Conservation (phyloP, 2,888 invertebrate genomes). For the Prosopocoilus inquinatus region DNA sequence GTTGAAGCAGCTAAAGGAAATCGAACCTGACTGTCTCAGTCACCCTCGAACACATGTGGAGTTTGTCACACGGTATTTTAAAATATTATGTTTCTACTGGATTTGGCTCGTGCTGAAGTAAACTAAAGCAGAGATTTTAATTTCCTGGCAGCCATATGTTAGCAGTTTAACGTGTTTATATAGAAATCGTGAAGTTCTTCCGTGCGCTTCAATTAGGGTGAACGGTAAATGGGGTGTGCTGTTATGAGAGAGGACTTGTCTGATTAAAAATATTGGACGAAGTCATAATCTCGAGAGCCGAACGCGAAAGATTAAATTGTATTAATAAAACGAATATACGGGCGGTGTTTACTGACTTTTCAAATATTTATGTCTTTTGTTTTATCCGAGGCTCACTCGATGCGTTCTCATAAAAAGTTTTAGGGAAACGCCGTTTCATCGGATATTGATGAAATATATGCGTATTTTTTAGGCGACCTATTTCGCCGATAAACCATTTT, state of each 20-base stretch:
- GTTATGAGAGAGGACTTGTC: constrained; percentile 21
- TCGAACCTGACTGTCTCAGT: neutral
- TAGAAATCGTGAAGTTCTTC: constrained; percentile 3
- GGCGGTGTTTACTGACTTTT: constrained; percentile 31
- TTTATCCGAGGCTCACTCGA: constrained; percentile 17
- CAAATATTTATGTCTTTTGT: constrained; percentile 31
- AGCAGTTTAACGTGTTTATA: constrained; percentile 4
- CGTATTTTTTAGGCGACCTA: constrained; percentile 28
- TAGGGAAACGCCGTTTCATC: constrained; percentile 28
- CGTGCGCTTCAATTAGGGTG: constrained; percentile 17
- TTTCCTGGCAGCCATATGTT: constrained; percentile 23
- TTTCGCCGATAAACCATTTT: constrained; percentile 26
- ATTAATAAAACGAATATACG: constrained; percentile 26
- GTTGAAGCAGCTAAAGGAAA: constrained; percentile 2
- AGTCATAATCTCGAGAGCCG: constrained; percentile 26
- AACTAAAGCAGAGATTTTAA: constrained; percentile 42
- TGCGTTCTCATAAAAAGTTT: constrained; percentile 29
- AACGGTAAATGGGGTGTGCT: constrained; percentile 23
- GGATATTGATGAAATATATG: constrained; percentile 31
- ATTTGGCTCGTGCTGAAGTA: constrained; percentile 44
- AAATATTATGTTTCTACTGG: constrained; percentile 43
- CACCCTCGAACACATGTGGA: constrained; percentile 27
- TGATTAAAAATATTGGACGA: constrained; percentile 25
- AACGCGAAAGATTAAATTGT: constrained; percentile 24
- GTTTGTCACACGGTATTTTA: constrained; percentile 36